These are phyloP conservation scores for Cynopterus sphinx DNA, from an alignment of 2,797 vertebrate genomes.

Conservation along the genomic window DNA sequence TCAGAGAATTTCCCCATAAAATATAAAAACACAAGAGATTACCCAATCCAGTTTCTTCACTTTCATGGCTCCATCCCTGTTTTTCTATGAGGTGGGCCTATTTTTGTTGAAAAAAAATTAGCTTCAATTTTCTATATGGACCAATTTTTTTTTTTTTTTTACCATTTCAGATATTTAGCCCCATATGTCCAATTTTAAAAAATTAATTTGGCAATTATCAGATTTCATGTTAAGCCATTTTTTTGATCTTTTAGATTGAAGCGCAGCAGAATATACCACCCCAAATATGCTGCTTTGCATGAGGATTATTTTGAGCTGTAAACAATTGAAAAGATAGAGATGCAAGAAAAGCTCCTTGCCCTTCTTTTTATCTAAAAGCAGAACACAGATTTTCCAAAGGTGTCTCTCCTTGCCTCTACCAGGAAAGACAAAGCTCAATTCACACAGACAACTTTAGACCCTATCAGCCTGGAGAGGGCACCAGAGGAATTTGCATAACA, in stretches of 20 bases:
- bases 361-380: background rate
- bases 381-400: background rate
- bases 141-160: background rate
- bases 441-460: background rate
- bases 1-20: background rate
- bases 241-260: background rate
- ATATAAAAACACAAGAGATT: background rate
- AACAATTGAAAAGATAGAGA: background rate
- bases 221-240: background rate
- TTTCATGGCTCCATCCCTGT: background rate
- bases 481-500: background rate
- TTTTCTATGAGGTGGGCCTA: background rate
- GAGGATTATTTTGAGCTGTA: background rate
- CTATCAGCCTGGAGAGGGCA: background rate
- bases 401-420: background rate
- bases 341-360: background rate
- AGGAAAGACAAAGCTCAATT: background rate
- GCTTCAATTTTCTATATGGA: background rate
- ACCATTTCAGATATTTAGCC: background rate
- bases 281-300: background rate
- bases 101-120: background rate
- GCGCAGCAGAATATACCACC: background rate
- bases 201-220: background rate
- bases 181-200: background rate
- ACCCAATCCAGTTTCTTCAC: background rate